A percentile compares a stretch with the other conserved stretches of the same genome.
These are phyloP conservation scores for Polymixis lichenea DNA, from an alignment of 2,888 invertebrate genomes.

Conservation along the genomic window DNA sequence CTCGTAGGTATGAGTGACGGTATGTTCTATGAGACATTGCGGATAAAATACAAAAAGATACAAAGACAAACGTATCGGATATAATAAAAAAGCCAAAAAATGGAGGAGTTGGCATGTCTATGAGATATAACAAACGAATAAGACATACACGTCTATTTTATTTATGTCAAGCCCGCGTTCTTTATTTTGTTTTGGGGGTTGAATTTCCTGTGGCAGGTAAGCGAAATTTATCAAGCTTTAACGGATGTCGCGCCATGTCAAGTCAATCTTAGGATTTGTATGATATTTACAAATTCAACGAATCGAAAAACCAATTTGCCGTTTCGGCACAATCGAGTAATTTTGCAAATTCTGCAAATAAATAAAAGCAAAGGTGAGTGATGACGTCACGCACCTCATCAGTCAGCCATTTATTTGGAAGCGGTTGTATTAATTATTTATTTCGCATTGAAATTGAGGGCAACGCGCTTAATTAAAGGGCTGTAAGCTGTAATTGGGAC, in stretches of 20 bases:
- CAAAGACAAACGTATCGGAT: not conserved
- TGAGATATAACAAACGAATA: conserved; percentile 8
- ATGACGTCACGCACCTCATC: conserved; percentile 59
- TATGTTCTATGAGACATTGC: not conserved
- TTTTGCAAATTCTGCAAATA: conserved; percentile 5
- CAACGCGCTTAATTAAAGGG: conserved; percentile 68
- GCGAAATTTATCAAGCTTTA: not conserved
- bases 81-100: not conserved
- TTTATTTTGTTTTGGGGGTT: not conserved
- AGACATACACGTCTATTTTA: not conserved
- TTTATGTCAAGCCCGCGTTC: not conserved
- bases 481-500: conserved; percentile 66
- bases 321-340: not conserved
- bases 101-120: not conserved
- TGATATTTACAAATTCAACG: not conserved
- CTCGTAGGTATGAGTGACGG: not conserved
- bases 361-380: not conserved
- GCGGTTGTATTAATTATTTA: conserved; percentile 67
- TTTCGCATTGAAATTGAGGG: conserved; percentile 64
- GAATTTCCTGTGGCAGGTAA: conserved; percentile 9
- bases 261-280: conserved; percentile 4
- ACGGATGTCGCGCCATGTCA: not conserved
- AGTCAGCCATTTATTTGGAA: conserved; percentile 55
- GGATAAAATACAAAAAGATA: no score
- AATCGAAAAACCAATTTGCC: not conserved